A percentile compares a stretch with the other conserved stretches of the same genome.
Conservation (phyloP, 2,113 vertebrate genomes). For the Piprites chloris region DNA sequence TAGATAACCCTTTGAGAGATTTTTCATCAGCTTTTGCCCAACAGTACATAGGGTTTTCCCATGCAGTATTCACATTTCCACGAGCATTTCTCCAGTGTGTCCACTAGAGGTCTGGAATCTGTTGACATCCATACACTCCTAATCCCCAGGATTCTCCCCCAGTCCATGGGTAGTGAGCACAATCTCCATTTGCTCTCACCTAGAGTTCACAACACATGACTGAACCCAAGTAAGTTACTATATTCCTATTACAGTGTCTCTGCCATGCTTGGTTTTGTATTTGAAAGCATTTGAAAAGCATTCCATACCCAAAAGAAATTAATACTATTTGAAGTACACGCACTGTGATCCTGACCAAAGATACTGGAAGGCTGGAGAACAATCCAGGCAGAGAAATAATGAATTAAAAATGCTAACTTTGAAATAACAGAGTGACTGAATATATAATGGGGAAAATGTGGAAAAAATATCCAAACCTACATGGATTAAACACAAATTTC, state of each 20-base stretch:
- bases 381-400: not conserved
- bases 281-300: not conserved
- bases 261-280: not conserved
- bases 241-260: not conserved
- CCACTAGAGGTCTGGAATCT: not conserved
- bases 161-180: not conserved
- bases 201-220: not conserved
- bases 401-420: not conserved
- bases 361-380: not conserved
- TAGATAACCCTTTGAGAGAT: not conserved
- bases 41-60: fast-evolving
- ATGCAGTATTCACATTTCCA: fast-evolving
- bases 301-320: not conserved
- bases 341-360: not conserved
- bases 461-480: not conserved
- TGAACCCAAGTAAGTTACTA: not conserved
- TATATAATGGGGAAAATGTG: not conserved
- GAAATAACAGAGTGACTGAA: not conserved
- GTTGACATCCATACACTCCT: fast-evolving
- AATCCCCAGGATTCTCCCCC: not conserved
- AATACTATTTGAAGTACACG: not conserved
- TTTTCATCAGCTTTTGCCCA: not conserved
- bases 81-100: not conserved
- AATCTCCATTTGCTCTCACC: not conserved
- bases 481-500: not conserved